Base-by-base conservation (phyloP, 2,888 invertebrate genomes). In the Artemia sinica region DNA sequence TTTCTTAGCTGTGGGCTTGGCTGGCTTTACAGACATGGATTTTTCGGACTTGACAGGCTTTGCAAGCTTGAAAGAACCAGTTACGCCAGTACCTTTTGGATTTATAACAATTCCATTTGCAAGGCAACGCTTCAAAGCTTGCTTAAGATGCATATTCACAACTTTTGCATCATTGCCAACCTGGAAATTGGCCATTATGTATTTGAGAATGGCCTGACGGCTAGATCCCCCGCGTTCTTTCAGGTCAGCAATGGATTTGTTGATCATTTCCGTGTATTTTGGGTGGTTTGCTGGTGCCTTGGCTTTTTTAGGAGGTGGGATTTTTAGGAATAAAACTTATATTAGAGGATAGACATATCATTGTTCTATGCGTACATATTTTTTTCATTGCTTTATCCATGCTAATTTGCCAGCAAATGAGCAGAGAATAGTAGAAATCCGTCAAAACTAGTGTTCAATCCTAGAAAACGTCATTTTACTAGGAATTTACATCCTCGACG, bases 211-310 rank as follows among this genome's bases (percentile, higher is more conserved):
- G 11, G 80, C 79, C 72, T 78, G 78, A 69, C 79, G 75, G 12
- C 79, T 79, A 52, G 79, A 78, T 18, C 80, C 80, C 68, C 75
- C 76, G 67, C 78, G 74, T 68, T 80, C 79, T 73, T 79, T 79
- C 70, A 80, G 72, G 13, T 74, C 71, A 52, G 72, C 72, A 71
- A 80, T 73, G 51, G 78, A 79, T 11, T 74, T 74, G 69, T 74
- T 74, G 72, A 79, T 76, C 80, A 80, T 80, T 67, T 76, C 77
- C 49, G 74, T 73, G 74, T 78, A 80, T 52, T 74, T 74, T 58
- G 75, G 76, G 65, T 76, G 76, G 52, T 72, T 71, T 18, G 77
- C 73, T 41, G 76, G 73, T 70, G 75, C 74, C 73, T 77, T 77
- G 10, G 75, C 69, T 69, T 74, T 74, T 18, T 65, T 18, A 18